phyloP scores from a whole-genome alignment of 2,113 vertebrate species.

The Morone saxatilis region DNA sequence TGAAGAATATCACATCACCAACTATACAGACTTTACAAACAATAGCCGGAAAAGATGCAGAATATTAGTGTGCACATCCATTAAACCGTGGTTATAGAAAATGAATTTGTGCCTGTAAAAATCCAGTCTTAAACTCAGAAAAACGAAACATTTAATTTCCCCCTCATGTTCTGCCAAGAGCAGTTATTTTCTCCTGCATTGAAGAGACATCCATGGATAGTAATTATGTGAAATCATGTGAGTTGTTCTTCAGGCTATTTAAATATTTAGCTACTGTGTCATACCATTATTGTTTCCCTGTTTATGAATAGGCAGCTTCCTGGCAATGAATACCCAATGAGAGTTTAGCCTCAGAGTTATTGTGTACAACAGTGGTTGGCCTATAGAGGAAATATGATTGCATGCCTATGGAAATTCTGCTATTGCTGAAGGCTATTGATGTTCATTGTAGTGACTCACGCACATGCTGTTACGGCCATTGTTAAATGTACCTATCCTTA shows the following conservation, averaged over 20 bases:
- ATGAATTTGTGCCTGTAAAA: neutral
- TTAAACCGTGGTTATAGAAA: neutral
- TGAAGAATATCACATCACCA: neutral
- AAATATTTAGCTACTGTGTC: constrained; percentile 38
- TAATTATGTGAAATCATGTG: constrained; percentile 66
- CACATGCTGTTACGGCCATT: constrained; percentile 25
- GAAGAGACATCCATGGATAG: constrained; percentile 45
- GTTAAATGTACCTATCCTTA: neutral
- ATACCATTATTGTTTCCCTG: constrained; percentile 47
- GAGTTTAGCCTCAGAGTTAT: constrained; percentile 52
- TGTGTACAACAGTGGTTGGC: constrained; percentile 49
- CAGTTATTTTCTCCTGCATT: constrained; percentile 44
- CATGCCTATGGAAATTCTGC: constrained; percentile 37
- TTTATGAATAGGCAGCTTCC: constrained; percentile 44
- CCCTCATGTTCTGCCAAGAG: constrained; percentile 7
- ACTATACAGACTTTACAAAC: constrained; percentile 16
- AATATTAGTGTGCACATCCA: neutral
- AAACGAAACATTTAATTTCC: constrained; percentile 30
- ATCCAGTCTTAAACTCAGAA: constrained; percentile 11
- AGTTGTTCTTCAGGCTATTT: constrained; percentile 58
- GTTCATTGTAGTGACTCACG: constrained; percentile 57
- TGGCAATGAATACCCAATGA: constrained; percentile 36
- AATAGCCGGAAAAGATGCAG: neutral
- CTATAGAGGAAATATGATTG: constrained; percentile 42
- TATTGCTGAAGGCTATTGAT: constrained; percentile 53